A percentile compares a stretch with the other conserved stretches of the same genome.
Conservation (phyloP, 2,797 vertebrate species). For the Eulemur coronatus region DNA sequence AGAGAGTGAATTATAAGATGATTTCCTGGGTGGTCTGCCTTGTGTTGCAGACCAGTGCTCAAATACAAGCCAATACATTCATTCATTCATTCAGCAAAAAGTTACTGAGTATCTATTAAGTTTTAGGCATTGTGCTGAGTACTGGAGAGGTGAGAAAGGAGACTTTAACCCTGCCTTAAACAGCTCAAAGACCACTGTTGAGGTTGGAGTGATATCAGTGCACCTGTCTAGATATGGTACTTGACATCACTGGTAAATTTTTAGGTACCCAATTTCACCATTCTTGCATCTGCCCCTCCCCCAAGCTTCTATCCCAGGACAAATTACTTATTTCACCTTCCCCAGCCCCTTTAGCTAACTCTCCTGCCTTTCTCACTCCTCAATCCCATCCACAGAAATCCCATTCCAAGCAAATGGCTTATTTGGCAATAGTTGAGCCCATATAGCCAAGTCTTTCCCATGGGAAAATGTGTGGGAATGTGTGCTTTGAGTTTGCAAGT, state of each 20-base stretch:
- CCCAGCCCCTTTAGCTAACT: neutral
- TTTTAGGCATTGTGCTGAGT: neutral
- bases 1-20: neutral
- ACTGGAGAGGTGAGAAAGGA: neutral
- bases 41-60: neutral
- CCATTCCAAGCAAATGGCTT: neutral
- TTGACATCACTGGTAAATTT: neutral
- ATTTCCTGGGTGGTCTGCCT: neutral
- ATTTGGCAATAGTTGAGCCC: neutral
- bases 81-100: neutral
- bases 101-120: neutral
- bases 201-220: neutral
- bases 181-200: neutral
- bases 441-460: neutral
- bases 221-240: too few species aligned
- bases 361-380: neutral
- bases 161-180: neutral
- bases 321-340: neutral
- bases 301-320: neutral
- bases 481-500: neutral
- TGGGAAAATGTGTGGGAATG: neutral
- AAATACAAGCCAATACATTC: neutral
- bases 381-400: neutral
- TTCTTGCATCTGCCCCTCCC: neutral
- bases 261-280: neutral